Evolutionary conservation across 2,888 invertebrate genomes (phyloP), one percentile per base, ranked within the genome.

Genomic region (Dolomedes plantarius): DNA sequence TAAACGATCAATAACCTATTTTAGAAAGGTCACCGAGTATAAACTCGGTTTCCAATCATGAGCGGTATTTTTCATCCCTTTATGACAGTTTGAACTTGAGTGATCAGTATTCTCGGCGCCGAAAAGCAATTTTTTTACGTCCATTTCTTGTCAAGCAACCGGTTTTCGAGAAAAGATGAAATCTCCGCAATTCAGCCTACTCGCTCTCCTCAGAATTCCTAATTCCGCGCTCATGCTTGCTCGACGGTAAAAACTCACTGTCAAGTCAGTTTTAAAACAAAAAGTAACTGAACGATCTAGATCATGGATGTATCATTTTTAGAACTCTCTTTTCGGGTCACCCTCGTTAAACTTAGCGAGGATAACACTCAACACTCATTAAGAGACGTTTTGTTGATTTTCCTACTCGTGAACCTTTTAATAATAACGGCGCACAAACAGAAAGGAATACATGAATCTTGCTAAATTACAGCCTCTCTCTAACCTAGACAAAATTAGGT

Each of bases 51-150:
- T 5, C 11, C 23, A 16, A 6, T 46, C 5, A 46, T n/a, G n/a
- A n/a, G n/a, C n/a, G n/a, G n/a, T 2, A 46, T 46, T 23, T n/a
- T 23, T 56, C 56, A 6, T 11, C 16, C 23, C 6, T 23, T 11
- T n/a, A 2, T 56, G 56, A 23, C 56, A 56, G 23, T 56, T 56
- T 56, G 56, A 56, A 56, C 56, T 23, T 23, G 23, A 23, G 11
- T 23, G 56, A 56, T 56, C 23, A 56, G 56, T 56, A 56, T 56
- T 56, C 56, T 23, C 23, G 56, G 56, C 56, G 56, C 56, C 56
- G 56, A 2, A 6, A 23, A 56, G 46, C n/a, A n/a, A 13, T 13
- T 46, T n/a, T 1, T 23, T 23, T 5, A 23, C 1, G 5, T 5
- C 5, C 23, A 16, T 56, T 23, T 56, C 23, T 23, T 56, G 2